Evolutionary conservation across 2,797 vertebrate genomes (phyloP).

Genomic region (Phaenicophaeus curvirostris): DNA sequence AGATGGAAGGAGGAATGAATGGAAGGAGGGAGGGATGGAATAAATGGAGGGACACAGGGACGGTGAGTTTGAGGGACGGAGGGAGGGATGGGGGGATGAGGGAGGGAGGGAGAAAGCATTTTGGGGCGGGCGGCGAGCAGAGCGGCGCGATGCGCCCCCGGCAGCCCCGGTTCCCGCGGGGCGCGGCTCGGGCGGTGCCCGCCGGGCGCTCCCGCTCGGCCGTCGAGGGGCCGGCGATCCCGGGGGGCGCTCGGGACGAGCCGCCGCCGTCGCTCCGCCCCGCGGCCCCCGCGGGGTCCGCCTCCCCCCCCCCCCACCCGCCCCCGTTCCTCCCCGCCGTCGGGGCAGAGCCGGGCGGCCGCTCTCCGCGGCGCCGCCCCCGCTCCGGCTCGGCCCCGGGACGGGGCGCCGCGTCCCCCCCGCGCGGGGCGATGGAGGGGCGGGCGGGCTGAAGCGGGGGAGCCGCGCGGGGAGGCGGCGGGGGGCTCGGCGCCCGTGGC

Average conservation of each 20-base stretch:
- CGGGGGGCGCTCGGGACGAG: neutral
- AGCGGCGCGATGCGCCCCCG: neutral
- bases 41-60: too few relatives aligned
- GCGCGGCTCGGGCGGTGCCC: neutral
- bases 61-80: too few relatives aligned
- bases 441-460: neutral
- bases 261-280: neutral
- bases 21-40: too few relatives aligned
- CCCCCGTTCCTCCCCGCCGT: slow-evolving; percentile 3
- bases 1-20: neutral
- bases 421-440: neutral
- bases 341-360: neutral
- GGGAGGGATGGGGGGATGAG: neutral
- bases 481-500: slow-evolving; percentile 27
- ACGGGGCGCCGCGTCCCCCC: neutral
- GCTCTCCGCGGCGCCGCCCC: neutral
- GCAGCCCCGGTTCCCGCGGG: neutral
- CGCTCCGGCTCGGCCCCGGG: too few relatives aligned
- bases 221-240: neutral
- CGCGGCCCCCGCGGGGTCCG: neutral
- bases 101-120: neutral
- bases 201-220: neutral
- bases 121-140: neutral
- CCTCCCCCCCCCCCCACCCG: neutral
- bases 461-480: neutral